Evolutionary conservation across 1,140 invertebrate genomes (phyloP), one percentile per base, ranked within the genome.

Genomic region (Tetraneura akinire): DNA sequence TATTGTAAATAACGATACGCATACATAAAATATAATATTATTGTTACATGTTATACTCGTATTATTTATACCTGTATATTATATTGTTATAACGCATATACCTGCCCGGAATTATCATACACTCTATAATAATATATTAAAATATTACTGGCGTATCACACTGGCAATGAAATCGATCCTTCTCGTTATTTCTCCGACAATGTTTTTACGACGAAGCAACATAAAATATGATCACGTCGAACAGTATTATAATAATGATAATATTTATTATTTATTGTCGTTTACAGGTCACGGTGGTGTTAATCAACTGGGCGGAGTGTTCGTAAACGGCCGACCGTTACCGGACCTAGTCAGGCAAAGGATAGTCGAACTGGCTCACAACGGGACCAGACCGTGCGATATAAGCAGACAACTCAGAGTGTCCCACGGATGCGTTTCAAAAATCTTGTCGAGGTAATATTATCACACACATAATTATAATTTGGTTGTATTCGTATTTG

Each of bases 321-420:
- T 98, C 86, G 96, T 98, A 60, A 98, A 98, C 87, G 96, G 96
- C 23, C 89, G 96, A 82, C 96, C 96, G 10, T 87, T 98, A 64
- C 96, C 96, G 55, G 96, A 98, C 87, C 93, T 96, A 78, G 96
- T 98, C 26, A 89, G 96, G 83, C 94, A 96, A 86, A 89, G 94
- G 86, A 98, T 98, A 86, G 96, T 98, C 53, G 96, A 98, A 86
- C 88, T 98, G 81, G 96, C 96, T 26, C 95, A 97, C 86, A 96
- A 96, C 85, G 96, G 96, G 64, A 95, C 97, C 78, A 87, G 96
- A 83, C 95, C 96, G 42, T 98, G 96, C 87, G 96, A 98, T 88
- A 96, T 96, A 86, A 95, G 93, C 74, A 88, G 95, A 64, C 94
- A 96, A 87, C 89, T 96, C 81, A 89, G 94, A 81, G 94, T 97